Evolutionary conservation across 2,888 invertebrate genomes (phyloP).

Genomic region (Clanis bilineata): DNA sequence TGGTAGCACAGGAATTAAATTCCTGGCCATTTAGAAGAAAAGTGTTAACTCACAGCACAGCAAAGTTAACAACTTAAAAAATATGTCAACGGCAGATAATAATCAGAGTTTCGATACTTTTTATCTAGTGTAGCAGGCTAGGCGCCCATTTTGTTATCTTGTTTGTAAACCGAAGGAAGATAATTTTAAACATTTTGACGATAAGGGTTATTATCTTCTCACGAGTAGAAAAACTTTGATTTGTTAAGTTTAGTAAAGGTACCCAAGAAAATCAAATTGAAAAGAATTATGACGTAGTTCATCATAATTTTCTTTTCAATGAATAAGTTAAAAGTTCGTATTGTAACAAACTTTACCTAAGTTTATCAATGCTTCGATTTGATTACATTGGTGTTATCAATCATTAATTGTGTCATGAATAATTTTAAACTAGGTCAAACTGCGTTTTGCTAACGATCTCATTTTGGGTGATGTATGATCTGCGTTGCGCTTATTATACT

Average conservation of each 20-base stretch:
- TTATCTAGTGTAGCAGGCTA: slow-evolving; percentile 63
- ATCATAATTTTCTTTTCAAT: background rate
- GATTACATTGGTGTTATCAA: slow-evolving; percentile 26
- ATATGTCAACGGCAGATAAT: slow-evolving; percentile 69
- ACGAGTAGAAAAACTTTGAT: slow-evolving; percentile 34
- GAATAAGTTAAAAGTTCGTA: slow-evolving; percentile 3
- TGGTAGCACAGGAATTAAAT: too few relatives aligned
- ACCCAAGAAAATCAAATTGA: background rate
- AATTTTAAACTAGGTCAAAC: slow-evolving; percentile 40
- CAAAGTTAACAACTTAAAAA: slow-evolving; percentile 38
- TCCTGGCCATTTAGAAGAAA: background rate
- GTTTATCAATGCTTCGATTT: slow-evolving; percentile 28
- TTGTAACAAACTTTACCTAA: slow-evolving; percentile 17
- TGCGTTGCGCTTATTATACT: background rate
- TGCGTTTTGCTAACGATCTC: slow-evolving; percentile 22
- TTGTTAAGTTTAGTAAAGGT: background rate
- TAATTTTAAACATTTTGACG: slow-evolving; percentile 64
- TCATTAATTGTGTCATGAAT: slow-evolving; percentile 34
- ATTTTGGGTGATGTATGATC: slow-evolving; percentile 4
- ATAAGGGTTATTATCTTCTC: slow-evolving; percentile 55
- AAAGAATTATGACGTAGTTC: background rate
- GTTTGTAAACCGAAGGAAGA: slow-evolving; percentile 63
- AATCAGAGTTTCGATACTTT: slow-evolving; percentile 68
- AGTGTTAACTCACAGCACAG: background rate
- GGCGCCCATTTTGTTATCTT: slow-evolving; percentile 67